Evolutionary conservation across 1,140 invertebrate species (phyloP).

Genomic region (Scaptomyza hsui): DNA sequence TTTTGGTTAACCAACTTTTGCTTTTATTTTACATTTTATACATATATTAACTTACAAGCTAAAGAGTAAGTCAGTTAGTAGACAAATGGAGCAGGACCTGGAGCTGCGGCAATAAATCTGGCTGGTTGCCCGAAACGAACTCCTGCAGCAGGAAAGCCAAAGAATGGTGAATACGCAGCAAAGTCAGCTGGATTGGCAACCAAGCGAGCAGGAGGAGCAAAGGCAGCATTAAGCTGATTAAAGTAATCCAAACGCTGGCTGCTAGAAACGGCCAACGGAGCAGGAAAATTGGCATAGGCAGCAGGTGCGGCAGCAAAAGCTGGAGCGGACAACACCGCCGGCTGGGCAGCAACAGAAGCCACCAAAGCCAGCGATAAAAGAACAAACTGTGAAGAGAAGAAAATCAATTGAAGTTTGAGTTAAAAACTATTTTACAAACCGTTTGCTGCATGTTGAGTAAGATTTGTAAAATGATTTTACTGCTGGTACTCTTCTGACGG

Average conservation of each 20-base stretch:
- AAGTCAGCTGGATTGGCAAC: constrained; percentile 39
- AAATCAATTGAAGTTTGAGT: not conserved
- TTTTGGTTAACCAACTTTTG: constrained; percentile 52
- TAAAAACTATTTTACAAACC: constrained; percentile 9
- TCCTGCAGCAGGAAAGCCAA: constrained; percentile 11
- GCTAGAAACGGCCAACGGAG: constrained; percentile 58
- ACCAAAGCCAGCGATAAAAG: constrained; percentile 37
- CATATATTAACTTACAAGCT: not conserved
- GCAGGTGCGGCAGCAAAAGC: not conserved
- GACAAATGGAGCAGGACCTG: constrained; percentile 33
- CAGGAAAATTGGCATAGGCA: constrained; percentile 12
- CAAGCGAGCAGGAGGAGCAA: constrained; percentile 46
- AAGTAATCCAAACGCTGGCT: constrained; percentile 70
- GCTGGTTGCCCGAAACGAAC: constrained; percentile 39
- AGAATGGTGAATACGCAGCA: constrained; percentile 17
- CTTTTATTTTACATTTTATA: constrained; percentile 35
- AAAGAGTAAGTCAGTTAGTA: constrained; percentile 20
- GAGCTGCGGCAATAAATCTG: constrained; percentile 38
- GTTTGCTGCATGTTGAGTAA: constrained; percentile 42
- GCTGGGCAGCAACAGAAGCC: constrained; percentile 24
- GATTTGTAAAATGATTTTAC: not conserved
- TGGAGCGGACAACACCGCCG: constrained; percentile 13
- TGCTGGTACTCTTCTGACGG: constrained; percentile 9
- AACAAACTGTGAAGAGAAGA: constrained; percentile 15
- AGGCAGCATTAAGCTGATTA: constrained; percentile 66